Conservation (phyloP, 30 jellyfish, hydroid and myxozoan genomes). For the Euphysa ruthae region DNA sequence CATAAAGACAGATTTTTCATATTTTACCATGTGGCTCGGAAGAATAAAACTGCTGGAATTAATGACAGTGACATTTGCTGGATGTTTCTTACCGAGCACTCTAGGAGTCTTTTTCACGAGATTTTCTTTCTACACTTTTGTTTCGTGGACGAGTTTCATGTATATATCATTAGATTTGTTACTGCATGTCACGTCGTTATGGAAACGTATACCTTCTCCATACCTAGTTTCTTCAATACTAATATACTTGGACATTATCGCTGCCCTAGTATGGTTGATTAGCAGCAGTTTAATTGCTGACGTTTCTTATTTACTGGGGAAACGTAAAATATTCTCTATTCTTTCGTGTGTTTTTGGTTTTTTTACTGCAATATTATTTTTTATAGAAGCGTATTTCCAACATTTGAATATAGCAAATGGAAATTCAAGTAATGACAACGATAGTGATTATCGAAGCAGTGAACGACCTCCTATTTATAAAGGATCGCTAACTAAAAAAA, state of each 20-base stretch:
- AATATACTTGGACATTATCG: slow-evolving; percentile 6
- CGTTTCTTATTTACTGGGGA: slow-evolving; percentile 18
- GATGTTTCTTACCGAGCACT: slow-evolving; percentile 16
- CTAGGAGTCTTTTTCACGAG: slow-evolving; percentile 29
- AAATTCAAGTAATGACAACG: too few species aligned
- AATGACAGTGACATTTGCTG: slow-evolving; percentile 12
- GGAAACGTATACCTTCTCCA: slow-evolving; percentile 5
- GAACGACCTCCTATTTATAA: too few species aligned
- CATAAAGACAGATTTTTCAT: slow-evolving; percentile 3
- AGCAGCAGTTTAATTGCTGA: slow-evolving; percentile 10
- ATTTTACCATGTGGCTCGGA: slow-evolving; percentile 21
- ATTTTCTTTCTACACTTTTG: slow-evolving; percentile 20
- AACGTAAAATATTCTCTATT: background rate
- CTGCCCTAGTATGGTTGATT: slow-evolving; percentile 16
- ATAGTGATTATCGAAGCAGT: too few species aligned
- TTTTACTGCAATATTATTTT: slow-evolving; percentile 2
- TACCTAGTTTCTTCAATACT: slow-evolving; percentile 3
- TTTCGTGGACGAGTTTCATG: slow-evolving; percentile 32
- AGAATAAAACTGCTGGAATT: slow-evolving; percentile 14
- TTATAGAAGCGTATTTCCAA: slow-evolving; percentile 31
- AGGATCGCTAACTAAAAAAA: too few species aligned
- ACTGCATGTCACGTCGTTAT: slow-evolving; percentile 11
- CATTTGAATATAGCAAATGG: too few species aligned
- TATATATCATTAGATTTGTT: slow-evolving; percentile 13
- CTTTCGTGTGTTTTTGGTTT: slow-evolving; percentile 25